Conservation (phyloP, 2,888 invertebrate genomes). For the Hemicrepidius hirtus region DNA sequence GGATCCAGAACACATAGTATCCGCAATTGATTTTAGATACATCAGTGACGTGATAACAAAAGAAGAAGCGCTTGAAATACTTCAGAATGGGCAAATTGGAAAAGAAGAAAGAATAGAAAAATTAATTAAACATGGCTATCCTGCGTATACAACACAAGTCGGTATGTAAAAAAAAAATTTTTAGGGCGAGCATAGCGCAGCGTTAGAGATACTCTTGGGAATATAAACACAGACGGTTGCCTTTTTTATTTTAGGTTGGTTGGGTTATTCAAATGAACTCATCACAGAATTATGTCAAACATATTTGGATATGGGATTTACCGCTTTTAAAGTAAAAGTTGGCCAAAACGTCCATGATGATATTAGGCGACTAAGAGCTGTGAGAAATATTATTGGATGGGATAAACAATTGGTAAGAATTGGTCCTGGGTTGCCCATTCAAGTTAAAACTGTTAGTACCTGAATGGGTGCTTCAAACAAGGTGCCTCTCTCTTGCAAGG, state of each 20-base stretch:
- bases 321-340: slow-evolving; percentile 93
- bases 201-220: too few species aligned
- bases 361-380: slow-evolving; percentile 80
- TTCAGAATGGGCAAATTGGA: slow-evolving; percentile 76
- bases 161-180: too few species aligned
- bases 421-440: too few species aligned
- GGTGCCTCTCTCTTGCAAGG: too few species aligned
- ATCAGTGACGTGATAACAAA: slow-evolving; percentile 89
- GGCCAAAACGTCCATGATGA: slow-evolving; percentile 87
- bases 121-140: slow-evolving; percentile 82
- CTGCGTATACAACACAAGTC: slow-evolving; percentile 91
- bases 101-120: slow-evolving; percentile 79
- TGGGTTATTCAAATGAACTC: slow-evolving; percentile 88
- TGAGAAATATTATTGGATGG: slow-evolving; percentile 85
- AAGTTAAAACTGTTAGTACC: too few species aligned
- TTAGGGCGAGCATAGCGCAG: too few species aligned
- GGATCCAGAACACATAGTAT: slow-evolving; percentile 89
- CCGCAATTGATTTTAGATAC: slow-evolving; percentile 89
- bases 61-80: slow-evolving; percentile 84
- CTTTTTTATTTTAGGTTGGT: slow-evolving; percentile 80
- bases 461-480: too few species aligned
- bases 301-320: slow-evolving; percentile 85
- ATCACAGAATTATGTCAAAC: slow-evolving; percentile 82
- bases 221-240: too few species aligned
- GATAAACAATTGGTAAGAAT: slow-evolving; percentile 81